These are phyloP conservation scores for Agriopis marginaria DNA, from an alignment of 2,888 invertebrate genomes.

Conservation along the genomic window DNA sequence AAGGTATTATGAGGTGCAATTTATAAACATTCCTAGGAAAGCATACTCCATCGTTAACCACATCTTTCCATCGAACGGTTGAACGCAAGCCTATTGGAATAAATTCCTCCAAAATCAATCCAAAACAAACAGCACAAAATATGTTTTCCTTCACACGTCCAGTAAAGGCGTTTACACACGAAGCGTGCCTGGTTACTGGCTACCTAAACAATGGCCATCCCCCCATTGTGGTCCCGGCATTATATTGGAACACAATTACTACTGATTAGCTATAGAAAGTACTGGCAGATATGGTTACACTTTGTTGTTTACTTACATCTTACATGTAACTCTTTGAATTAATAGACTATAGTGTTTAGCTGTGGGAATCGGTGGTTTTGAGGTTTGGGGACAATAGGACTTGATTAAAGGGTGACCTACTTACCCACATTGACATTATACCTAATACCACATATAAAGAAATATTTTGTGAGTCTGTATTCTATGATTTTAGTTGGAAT, in stretches of 20 bases:
- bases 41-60: too few species aligned
- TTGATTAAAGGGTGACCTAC: conserved; percentile 18
- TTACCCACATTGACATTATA: background rate
- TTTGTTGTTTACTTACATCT: conserved; percentile 26
- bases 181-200: conserved; percentile 28
- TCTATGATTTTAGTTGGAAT: background rate
- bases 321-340: conserved; percentile 31
- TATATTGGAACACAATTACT: conserved; percentile 62
- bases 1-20: too few species aligned
- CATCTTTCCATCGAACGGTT: too few species aligned
- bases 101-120: conserved; percentile 20
- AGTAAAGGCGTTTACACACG: conserved; percentile 29
- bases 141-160: conserved; percentile 36
- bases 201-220: conserved; percentile 31
- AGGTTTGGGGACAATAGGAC: conserved; percentile 7
- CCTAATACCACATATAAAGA: background rate
- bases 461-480: background rate
- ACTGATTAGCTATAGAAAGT: conserved; percentile 69
- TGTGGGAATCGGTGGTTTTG: conserved; percentile 9
- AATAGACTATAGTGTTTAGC: background rate
- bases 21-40: too few species aligned
- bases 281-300: conserved; percentile 36
- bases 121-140: conserved; percentile 26
- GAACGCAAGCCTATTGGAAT: background rate
- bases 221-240: conserved; percentile 26